Base-by-base conservation (phyloP, 2,888 invertebrate genomes). In the Bhutanitis thaidina region DNA sequence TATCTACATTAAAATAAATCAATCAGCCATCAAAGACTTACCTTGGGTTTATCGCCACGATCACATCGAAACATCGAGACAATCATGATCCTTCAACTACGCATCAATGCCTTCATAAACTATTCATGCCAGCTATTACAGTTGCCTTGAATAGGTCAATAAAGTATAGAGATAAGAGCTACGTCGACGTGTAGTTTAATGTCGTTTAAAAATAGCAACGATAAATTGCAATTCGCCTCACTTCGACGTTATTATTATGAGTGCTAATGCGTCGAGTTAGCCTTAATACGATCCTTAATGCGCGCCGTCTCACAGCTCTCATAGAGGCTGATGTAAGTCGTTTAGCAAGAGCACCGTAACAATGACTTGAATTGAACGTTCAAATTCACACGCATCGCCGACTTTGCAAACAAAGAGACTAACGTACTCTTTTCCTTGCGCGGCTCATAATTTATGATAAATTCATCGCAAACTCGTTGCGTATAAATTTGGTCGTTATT, bases 1-100 rank as follows among this genome's bases (percentile, higher is more conserved):
- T 79, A 77, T 79, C 74, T 69, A 60, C 67, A 69, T 64, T 69
- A 69, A 74, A 77, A 80, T 80, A 74, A 81, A 81, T 82, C 81
- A 82, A 77, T 81, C 80, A 74, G 59, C 68, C 65, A 73, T 76
- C 74, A 77, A 74, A 65, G 54, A 55, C 57, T 60, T 60, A 64
- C 66, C 65, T 71, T 71, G 64, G 67, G 39, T 51, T 51, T 51
- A 45, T 45, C 58, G 59, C 55, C 59, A 60, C 60, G 62, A 62
- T 51, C 41, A 34, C 35, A 41, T 40, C 46, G 43, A 43, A 50
- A 38, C 43, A 40, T 25, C n/a, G 16, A 32, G 43, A 37, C 46
- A 53, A 49, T 67, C 62, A 59, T 64, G 51, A 52, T 44, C 44
- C 43, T 39, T 48, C 35, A 46, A 43, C 54, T 46, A 45, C 43